Percentiles rank a stretch among this genome's conserved stretches.
Conservation (phyloP, 1,140 invertebrate genomes). For the Spodoptera litura region DNA sequence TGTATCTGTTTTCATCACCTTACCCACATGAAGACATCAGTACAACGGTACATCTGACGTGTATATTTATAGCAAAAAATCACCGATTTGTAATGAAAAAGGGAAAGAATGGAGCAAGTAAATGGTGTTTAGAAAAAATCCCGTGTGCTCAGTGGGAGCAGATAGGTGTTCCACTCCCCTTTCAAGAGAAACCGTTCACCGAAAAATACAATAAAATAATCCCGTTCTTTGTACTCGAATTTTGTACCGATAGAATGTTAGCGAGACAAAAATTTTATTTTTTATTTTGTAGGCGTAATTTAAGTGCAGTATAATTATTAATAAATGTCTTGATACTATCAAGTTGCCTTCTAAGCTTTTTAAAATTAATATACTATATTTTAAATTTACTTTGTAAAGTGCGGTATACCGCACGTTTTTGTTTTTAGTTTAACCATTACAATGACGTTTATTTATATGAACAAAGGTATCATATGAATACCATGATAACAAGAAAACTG, state of each 20-base stretch:
- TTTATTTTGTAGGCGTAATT: background rate
- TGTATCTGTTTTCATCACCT: slow-evolving; percentile 6
- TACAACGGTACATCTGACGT: background rate
- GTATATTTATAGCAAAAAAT: background rate
- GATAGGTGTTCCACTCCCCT: slow-evolving; percentile 65
- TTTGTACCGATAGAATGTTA: slow-evolving; percentile 54
- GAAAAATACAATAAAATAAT: slow-evolving; percentile 83
- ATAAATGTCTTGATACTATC: no score
- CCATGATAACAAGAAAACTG: no score
- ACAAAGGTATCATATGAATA: no score
- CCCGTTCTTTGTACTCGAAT: slow-evolving; percentile 69
- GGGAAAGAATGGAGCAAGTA: slow-evolving; percentile 19
- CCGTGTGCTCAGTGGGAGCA: slow-evolving; percentile 47
- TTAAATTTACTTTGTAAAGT: no score
- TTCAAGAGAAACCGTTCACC: slow-evolving; percentile 59
- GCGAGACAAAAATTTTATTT: slow-evolving; percentile 14
- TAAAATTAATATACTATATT: no score
- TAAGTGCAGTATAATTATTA: no score
- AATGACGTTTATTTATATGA: no score
- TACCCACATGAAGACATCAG: background rate
- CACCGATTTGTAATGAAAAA: background rate
- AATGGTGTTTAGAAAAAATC: slow-evolving; percentile 29
- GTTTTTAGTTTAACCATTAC: no score
- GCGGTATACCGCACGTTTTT: no score
- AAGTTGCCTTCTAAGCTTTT: no score